Conservation (phyloP, 2,113 vertebrate species). For the Brevimyrus niger region DNA sequence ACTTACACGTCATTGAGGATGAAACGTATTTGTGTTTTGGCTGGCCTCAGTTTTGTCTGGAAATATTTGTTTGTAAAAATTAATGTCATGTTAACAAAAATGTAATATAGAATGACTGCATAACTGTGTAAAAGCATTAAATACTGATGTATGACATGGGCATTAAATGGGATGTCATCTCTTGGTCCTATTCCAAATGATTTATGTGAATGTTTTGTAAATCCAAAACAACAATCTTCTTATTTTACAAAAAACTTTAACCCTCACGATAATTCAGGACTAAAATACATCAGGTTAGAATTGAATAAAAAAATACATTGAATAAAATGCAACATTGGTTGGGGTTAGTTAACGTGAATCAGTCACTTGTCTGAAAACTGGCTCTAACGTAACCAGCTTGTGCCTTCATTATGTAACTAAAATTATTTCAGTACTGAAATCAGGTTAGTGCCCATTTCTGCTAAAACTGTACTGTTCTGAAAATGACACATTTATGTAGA, state of each 20-base stretch:
- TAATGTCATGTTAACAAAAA: conserved; percentile 1
- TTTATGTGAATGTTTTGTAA: conserved; percentile 38
- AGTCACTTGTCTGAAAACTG: conserved; percentile 53
- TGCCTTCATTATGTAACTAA: conserved; percentile 81
- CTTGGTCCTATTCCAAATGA: conserved; percentile 40
- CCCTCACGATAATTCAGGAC: conserved; percentile 53
- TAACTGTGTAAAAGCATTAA: conserved; percentile 21
- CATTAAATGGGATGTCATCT: conserved; percentile 29
- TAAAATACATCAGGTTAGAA: conserved; percentile 38
- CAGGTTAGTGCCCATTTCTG: conserved; percentile 62
- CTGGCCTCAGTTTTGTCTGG: conserved; percentile 24
- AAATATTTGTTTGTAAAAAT: conserved; percentile 7
- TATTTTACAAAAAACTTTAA: conserved; percentile 39
- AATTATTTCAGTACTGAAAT: conserved; percentile 63
- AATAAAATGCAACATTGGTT: conserved; percentile 44
- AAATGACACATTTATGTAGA: conserved; percentile 47
- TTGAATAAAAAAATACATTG: conserved; percentile 34
- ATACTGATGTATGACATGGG: not conserved
- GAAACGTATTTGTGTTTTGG: conserved; percentile 24
- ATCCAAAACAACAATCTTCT: conserved; percentile 20
- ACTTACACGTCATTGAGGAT: conserved; percentile 15
- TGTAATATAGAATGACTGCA: conserved; percentile 10
- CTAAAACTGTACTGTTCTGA: conserved; percentile 62
- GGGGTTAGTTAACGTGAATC: conserved; percentile 50
- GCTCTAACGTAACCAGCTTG: conserved; percentile 78